These are phyloP conservation scores for Danionella cerebrum DNA, from an alignment of 2,113 vertebrate genomes.

Conservation along the genomic window DNA sequence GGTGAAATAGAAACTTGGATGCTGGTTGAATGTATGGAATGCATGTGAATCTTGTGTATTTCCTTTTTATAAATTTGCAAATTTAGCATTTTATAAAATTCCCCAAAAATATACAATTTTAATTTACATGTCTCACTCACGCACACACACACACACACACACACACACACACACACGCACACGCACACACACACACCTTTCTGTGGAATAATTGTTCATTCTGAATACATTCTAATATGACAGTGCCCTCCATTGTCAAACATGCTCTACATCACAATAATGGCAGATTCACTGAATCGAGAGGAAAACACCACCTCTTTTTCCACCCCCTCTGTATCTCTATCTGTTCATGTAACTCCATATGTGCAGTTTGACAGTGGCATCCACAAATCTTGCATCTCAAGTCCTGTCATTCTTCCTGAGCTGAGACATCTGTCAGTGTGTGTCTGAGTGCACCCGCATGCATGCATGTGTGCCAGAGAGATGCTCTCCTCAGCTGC, in stretches of 20 bases:
- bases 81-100: too few relatives aligned
- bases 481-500: constrained; percentile 14
- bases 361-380: constrained; percentile 53
- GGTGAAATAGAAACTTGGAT: too few relatives aligned
- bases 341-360: constrained; percentile 28
- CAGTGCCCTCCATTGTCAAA: constrained; percentile 18
- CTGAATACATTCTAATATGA: background rate
- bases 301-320: constrained; percentile 7
- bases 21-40: too few relatives aligned
- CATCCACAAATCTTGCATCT: constrained; percentile 46
- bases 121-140: too few relatives aligned
- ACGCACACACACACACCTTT: too few relatives aligned
- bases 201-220: constrained; percentile 11
- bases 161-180: too few relatives aligned
- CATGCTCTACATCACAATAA: constrained; percentile 8
- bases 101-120: too few relatives aligned
- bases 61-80: too few relatives aligned
- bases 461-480: background rate
- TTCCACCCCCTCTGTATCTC: background rate
- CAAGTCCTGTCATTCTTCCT: constrained; percentile 46
- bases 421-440: constrained; percentile 45
- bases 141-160: too few relatives aligned
- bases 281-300: constrained; percentile 5
- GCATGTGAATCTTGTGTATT: too few relatives aligned
- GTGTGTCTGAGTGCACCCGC: constrained; percentile 8